Base-by-base conservation (phyloP, 1,140 invertebrate species). In the Agraylea sexmaculata region DNA sequence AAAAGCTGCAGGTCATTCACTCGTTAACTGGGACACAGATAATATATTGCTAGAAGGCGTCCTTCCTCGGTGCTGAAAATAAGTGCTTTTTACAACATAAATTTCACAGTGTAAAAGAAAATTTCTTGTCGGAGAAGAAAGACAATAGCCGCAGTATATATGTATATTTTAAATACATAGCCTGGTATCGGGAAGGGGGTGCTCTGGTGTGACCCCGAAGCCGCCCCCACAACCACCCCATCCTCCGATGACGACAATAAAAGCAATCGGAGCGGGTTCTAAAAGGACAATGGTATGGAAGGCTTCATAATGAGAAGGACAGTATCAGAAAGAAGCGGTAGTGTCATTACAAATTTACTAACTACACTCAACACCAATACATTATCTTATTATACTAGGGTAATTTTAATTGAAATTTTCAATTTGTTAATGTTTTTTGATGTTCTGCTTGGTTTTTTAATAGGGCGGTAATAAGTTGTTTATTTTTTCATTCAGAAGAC, bases 21-120 rank as follows among this genome's bases (percentile, higher is more conserved):
- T 41, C 34, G 25, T 37, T 31, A n/a, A 34, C 30, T 12, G 30
- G 35, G 47, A 42, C n/a, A n/a, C n/a, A n/a, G n/a, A n/a, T n/a
- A n/a, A n/a, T n/a, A n/a, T n/a, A n/a, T n/a, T n/a, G n/a, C n/a
- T n/a, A n/a, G n/a, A n/a, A n/a, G n/a, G n/a, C n/a, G n/a, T n/a
- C n/a, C n/a, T n/a, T n/a, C n/a, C n/a, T n/a, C n/a, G n/a, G n/a
- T n/a, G n/a, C n/a, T n/a, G n/a, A n/a, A n/a, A n/a, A n/a, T n/a
- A n/a, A n/a, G n/a, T n/a, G n/a, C 47, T 43, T 43, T 49, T 49
- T 49, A 37, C 37, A 40, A 49, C 45, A 49, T 49, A 49, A 45
- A 49, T 45, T 44, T 49, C 31, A 13, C 33, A 31, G 22, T 35
- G 33, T 41, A 49, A 49, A 49, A 49, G 47, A 49, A 49, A 49